These are phyloP conservation scores for Eurystomus gularis DNA, from an alignment of 2,113 vertebrate species.

Conservation along the genomic window DNA sequence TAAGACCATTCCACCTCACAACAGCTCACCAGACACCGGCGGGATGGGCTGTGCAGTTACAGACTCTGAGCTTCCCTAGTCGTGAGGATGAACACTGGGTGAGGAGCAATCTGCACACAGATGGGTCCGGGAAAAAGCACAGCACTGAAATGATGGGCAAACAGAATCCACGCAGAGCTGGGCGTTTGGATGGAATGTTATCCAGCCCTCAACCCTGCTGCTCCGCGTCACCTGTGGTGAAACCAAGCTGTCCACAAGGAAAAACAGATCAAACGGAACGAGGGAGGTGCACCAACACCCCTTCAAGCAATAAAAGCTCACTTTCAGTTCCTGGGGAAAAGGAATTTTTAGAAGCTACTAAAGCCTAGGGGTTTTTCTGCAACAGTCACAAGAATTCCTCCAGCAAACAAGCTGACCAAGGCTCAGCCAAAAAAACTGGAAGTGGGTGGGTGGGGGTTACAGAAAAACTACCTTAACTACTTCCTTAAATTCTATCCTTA, in stretches of 20 bases:
- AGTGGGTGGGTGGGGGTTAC: not conserved
- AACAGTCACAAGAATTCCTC: not conserved
- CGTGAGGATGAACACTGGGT: accelerated
- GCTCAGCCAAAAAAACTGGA: not conserved
- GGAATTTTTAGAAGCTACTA: not conserved
- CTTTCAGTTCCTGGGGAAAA: not conserved
- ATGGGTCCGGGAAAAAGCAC: not conserved
- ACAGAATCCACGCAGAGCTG: not conserved
- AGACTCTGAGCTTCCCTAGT: not conserved
- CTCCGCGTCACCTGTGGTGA: not conserved
- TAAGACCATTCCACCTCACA: not conserved
- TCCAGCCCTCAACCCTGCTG: not conserved
- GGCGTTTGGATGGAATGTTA: not conserved
- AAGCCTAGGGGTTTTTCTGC: not conserved
- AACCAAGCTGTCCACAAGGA: not conserved
- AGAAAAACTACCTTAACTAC: not conserved
- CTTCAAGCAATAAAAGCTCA: not conserved
- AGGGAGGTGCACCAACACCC: not conserved
- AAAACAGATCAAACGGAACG: accelerated
- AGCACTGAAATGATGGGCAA: accelerated
- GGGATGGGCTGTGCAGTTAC: accelerated
- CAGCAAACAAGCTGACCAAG: not conserved
- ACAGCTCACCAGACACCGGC: not conserved
- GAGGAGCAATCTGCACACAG: not conserved
- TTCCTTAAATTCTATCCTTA: not conserved